These are phyloP conservation scores for Coilia nasus DNA, from an alignment of 2,797 vertebrate species.

Conservation along the genomic window DNA sequence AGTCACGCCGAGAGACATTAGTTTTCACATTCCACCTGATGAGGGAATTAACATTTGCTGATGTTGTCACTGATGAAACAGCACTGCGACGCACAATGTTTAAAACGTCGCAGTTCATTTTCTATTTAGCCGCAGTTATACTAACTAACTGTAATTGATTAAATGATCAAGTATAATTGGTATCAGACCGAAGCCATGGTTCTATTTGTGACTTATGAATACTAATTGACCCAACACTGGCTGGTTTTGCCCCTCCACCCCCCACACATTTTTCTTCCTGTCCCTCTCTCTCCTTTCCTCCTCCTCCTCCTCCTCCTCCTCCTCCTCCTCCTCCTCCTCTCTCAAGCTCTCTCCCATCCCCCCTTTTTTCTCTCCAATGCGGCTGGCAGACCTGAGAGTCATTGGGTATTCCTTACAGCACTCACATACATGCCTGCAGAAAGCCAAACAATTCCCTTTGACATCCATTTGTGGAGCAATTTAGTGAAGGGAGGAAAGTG, in stretches of 20 bases:
- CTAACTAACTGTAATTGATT: constrained; percentile 77
- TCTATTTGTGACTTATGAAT: constrained; percentile 78
- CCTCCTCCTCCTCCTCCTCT: background rate
- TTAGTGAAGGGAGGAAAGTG: constrained; percentile 45
- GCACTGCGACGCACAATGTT: constrained; percentile 59
- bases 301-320: constrained; percentile 39
- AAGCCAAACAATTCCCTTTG: constrained; percentile 43
- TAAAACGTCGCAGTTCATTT: constrained; percentile 70
- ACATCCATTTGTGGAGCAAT: constrained; percentile 59
- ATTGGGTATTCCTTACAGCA: constrained; percentile 31
- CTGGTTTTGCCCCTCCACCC: constrained; percentile 54
- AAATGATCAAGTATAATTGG: constrained; percentile 78
- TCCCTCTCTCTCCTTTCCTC: background rate
- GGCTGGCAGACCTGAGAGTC: constrained; percentile 19
- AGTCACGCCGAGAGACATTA: constrained; percentile 47
- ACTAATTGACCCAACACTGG: constrained; percentile 72
- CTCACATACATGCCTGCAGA: constrained; percentile 2
- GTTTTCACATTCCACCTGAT: constrained; percentile 69
- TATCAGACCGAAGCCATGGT: constrained; percentile 70
- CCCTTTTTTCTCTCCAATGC: constrained; percentile 22
- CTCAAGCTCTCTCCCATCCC: constrained; percentile 47
- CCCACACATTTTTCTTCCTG: background rate
- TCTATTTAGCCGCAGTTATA: constrained; percentile 73
- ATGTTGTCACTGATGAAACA: constrained; percentile 70
- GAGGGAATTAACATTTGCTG: constrained; percentile 72